Evolutionary conservation across 1,140 invertebrate genomes (phyloP), one percentile per base, ranked within the genome.

Genomic region (Drosophila ercepeae): DNA sequence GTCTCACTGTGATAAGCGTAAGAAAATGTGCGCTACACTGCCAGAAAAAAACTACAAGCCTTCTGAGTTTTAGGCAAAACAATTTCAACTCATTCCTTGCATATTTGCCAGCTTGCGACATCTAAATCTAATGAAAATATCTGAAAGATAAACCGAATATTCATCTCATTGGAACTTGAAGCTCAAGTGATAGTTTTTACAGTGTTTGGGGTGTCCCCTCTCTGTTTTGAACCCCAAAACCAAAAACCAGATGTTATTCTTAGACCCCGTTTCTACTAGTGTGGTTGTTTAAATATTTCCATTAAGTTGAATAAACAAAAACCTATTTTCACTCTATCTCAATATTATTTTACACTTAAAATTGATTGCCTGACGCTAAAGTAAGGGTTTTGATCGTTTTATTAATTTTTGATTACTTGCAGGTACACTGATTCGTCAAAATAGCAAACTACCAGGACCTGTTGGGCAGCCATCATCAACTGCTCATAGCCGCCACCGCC

Each of bases 391-490:
- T n/a, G n/a, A n/a, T n/a, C n/a, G n/a, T n/a, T n/a, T n/a, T n/a
- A n/a, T n/a, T n/a, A n/a, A n/a, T n/a, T n/a, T n/a, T n/a, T n/a
- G n/a, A n/a, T n/a, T n/a, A n/a, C n/a, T 73, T 58, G 18, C 60
- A 88, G 82, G 57, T 64, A 53, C 51, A 81, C 27, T 84, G 82
- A 84, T 58, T 86, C 81, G 81, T 84, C 78, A 88, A 82, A 71
- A 88, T 88, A 88, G 82, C 82, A 82, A 88, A 82, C 83, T 89
- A 88, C 45, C 82, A 86, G 77, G 78, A 71, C 16, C 76, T 86
- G 82, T 82, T 88, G 76, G 82, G 82, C 82, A 84, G 81, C 76
- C 81, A 81, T 88, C 81, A 84, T 71, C 81, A 84, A 70, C 79
- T 81, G 82, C 82, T 84, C 73, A 76, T 84, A 46, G 60, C 60